Percentiles rank a stretch among this genome's conserved stretches.
Conservation (phyloP, 1,140 invertebrate genomes). For the Brachionus koreanus region DNA sequence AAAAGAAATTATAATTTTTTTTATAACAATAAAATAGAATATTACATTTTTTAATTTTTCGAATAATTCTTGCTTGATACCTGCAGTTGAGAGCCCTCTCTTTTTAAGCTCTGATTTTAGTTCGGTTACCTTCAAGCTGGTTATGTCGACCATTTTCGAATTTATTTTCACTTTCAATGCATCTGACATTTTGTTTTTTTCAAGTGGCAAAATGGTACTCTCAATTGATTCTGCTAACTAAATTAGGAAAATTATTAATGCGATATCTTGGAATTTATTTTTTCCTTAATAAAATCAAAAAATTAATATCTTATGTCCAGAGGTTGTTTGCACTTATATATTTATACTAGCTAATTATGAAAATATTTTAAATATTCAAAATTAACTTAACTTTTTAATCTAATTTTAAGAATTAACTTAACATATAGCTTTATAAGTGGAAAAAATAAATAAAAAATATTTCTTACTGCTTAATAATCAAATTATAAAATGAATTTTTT, state of each 20-base stretch:
- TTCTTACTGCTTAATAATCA: too few relatives aligned
- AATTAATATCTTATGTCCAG: background rate
- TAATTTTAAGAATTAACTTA: too few relatives aligned
- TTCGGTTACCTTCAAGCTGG: constrained; percentile 20
- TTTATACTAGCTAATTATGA: background rate
- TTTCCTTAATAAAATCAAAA: background rate
- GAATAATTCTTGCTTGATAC: constrained; percentile 28
- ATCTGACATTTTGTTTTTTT: background rate
- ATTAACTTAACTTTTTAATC: too few relatives aligned
- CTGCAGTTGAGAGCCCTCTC: constrained; percentile 20
- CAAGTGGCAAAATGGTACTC: background rate
- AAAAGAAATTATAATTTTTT: background rate
- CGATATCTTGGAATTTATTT: background rate
- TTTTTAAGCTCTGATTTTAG: constrained; percentile 30
- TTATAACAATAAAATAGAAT: background rate
- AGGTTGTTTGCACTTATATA: background rate
- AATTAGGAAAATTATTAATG: background rate
- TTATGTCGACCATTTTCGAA: background rate
- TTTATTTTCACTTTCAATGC: constrained; percentile 26
- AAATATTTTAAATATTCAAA: too few relatives aligned
- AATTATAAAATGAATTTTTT: too few relatives aligned
- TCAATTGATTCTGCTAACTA: background rate
- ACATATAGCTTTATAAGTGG: too few relatives aligned
- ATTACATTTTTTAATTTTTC: constrained; percentile 41
- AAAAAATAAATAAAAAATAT: too few relatives aligned